Conservation (phyloP, 2,797 vertebrate genomes). For the Oryzias dopingdopingensis region DNA sequence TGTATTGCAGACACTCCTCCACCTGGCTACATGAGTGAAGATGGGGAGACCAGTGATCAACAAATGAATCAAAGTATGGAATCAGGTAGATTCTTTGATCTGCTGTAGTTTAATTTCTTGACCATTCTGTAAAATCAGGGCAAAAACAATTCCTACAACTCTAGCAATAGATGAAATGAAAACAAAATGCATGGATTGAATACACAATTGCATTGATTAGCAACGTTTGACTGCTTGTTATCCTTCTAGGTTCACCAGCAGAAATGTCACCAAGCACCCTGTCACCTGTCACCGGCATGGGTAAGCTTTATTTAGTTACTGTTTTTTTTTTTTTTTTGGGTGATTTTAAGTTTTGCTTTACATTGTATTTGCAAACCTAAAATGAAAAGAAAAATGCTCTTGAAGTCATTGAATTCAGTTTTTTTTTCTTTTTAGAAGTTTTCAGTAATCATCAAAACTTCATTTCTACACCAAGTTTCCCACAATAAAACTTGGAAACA, state of each 20-base stretch:
- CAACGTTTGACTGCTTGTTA: background rate
- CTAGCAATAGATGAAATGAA: background rate
- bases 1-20: constrained; percentile 89
- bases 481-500: background rate
- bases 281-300: constrained; percentile 92
- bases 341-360: too few species aligned
- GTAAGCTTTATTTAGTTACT: constrained; percentile 66
- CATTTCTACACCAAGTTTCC: background rate
- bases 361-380: too few species aligned
- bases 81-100: constrained; percentile 78
- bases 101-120: too few species aligned
- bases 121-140: too few species aligned
- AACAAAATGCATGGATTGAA: background rate
- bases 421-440: too few species aligned
- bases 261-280: constrained; percentile 93
- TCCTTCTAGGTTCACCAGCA: constrained; percentile 88
- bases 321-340: background rate
- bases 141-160: too few species aligned
- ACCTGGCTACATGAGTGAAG: constrained; percentile 98
- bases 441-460: too few species aligned
- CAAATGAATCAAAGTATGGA: constrained; percentile 99
- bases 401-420: too few species aligned
- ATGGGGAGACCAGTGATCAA: constrained; percentile 97
- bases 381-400: too few species aligned
- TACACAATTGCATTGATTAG: background rate